Evolutionary conservation across 2,797 vertebrate species (phyloP).

Genomic region (Silurus lanzhouensis): DNA sequence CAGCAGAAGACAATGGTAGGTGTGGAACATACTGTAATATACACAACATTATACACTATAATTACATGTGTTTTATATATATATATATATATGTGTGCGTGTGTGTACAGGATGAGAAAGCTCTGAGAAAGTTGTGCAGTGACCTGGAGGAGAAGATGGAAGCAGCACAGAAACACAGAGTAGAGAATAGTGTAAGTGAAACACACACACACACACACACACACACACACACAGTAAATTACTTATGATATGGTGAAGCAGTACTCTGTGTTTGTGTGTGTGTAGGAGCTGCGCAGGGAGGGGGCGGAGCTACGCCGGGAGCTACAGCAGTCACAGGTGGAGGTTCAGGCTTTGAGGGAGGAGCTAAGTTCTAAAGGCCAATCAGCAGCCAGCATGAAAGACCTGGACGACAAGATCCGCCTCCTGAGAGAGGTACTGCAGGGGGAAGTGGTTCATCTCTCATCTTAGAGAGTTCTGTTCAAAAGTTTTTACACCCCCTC

Average conservation of each 20-base stretch:
- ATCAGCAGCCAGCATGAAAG: slow-evolving; percentile 49
- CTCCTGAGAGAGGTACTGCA: slow-evolving; percentile 70
- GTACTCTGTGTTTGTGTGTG: neutral
- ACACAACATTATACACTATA: neutral
- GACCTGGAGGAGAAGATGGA: slow-evolving; percentile 70
- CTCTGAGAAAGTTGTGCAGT: slow-evolving; percentile 61
- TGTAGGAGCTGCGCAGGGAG: slow-evolving; percentile 72
- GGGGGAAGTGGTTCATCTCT: too few relatives aligned
- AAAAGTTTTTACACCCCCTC: neutral
- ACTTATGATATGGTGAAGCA: neutral
- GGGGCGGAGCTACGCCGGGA: slow-evolving; percentile 62
- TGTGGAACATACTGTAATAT: neutral
- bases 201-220: neutral
- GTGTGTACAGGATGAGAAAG: slow-evolving; percentile 68
- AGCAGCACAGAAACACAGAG: slow-evolving; percentile 64
- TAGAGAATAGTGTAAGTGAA: slow-evolving; percentile 68
- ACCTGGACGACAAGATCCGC: slow-evolving; percentile 73
- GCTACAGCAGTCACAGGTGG: slow-evolving; percentile 68
- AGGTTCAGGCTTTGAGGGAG: slow-evolving; percentile 66
- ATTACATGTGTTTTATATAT: too few relatives aligned
- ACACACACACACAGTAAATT: neutral
- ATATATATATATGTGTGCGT: neutral
- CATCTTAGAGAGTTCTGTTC: too few relatives aligned
- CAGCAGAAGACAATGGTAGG: slow-evolving; percentile 82
- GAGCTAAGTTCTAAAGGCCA: slow-evolving; percentile 62